Base-by-base conservation (phyloP, 2,888 invertebrate genomes). In the Spodoptera exigua region DNA sequence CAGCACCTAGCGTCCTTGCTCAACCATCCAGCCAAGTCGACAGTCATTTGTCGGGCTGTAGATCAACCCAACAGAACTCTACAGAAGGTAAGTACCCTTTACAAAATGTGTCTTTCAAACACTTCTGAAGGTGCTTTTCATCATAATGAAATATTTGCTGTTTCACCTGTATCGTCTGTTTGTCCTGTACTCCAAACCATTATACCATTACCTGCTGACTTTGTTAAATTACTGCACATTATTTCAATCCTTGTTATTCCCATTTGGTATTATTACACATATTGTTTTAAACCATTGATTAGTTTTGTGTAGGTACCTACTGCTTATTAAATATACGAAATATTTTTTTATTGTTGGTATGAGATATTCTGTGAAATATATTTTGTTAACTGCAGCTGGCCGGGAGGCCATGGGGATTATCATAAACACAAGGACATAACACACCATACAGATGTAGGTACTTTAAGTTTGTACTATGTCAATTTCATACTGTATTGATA, bases 11-110 rank as follows among this genome's bases (percentile, higher is more conserved):
- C 95, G 67, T 95, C 96, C 64, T 95, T 98, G 82, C 95, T 98
- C 76, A 96, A 96, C 85, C 98, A 98, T 86, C 97, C 98, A 54
- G 97, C 98, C 72, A 96, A 98, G 87, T 95, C 97, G 80, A 97
- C 98, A 56, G 97, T 97, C 78, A 96, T 99, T 86, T 98, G 98
- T 94, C 97, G 97, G 92, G 97, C 98, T 64, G 96, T 98, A 76
- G 98, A 99, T 87, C 96, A 96, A 85, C 97, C 97, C 70, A 95
- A 97, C 71, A 95, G 95, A 70, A 95, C 95, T 79, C 91, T 96
- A 73, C 97, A 98, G 89, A 93, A 93, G 91, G 93, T 93, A 82
- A 79, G 78, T 78, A 70, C 14, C 37, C 5, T 41, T n/a, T 16
- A 14, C 13, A n/a, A 16, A 13, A 37, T 46, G 53, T 14, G 18